Conservation (phyloP, 2,113 vertebrate genomes). For the Hystrix cristata region DNA sequence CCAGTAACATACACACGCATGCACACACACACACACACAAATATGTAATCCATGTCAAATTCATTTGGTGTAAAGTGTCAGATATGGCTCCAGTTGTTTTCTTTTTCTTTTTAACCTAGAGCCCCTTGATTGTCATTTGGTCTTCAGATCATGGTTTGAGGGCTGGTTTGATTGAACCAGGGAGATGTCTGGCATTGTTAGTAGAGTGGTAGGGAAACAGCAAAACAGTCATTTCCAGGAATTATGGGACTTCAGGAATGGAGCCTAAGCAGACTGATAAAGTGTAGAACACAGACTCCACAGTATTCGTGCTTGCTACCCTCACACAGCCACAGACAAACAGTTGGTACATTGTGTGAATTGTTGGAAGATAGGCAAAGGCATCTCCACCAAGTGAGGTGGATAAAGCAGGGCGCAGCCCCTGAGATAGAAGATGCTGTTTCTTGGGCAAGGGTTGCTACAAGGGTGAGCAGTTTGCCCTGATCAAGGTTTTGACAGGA, state of each 20-base stretch:
- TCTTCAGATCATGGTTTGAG: neutral
- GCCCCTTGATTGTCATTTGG: neutral
- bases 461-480: neutral
- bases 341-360: neutral
- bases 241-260: neutral
- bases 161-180: neutral
- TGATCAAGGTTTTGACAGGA: neutral
- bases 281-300: neutral
- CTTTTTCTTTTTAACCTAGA: neutral
- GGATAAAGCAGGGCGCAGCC: neutral
- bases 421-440: neutral
- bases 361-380: neutral
- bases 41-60: neutral
- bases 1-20: neutral
- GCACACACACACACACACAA: neutral
- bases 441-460: no score
- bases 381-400: neutral
- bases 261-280: neutral
- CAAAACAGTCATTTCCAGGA: neutral
- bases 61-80: slow-evolving; percentile 3
- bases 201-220: neutral
- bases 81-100: neutral
- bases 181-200: neutral
- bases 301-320: neutral
- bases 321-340: neutral